Evolutionary conservation across 2,888 invertebrate genomes (phyloP).

Genomic region (Rhaphigaster nebulosa): DNA sequence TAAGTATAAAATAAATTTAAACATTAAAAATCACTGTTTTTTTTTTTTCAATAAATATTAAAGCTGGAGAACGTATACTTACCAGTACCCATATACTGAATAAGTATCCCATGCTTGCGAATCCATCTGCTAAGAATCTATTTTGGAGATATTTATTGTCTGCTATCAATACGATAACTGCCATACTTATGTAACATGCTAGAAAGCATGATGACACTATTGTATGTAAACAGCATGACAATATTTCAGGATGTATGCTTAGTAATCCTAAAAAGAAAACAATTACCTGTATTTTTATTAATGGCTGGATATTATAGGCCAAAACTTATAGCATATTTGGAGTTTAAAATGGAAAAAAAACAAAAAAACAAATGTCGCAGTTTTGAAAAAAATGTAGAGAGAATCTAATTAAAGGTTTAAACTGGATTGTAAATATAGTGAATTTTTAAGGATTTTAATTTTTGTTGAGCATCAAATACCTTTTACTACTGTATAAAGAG

Average conservation of each 20-base stretch:
- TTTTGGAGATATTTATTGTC: not conserved
- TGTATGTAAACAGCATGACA: not conserved
- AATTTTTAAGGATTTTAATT: too few relatives aligned
- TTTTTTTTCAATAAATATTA: not conserved
- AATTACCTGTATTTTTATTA: not conserved
- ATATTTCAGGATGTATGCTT: not conserved
- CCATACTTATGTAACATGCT: not conserved
- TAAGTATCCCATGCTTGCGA: not conserved
- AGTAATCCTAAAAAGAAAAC: constrained; percentile 17
- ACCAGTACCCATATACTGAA: constrained; percentile 10
- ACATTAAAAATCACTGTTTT: not conserved
- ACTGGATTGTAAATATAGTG: too few relatives aligned
- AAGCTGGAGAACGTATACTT: not conserved
- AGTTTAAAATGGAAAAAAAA: too few relatives aligned
- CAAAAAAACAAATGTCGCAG: too few relatives aligned
- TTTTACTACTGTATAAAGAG: too few relatives aligned
- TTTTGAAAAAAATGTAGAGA: too few relatives aligned
- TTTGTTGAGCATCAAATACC: too few relatives aligned
- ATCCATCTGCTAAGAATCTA: not conserved
- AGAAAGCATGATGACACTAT: not conserved
- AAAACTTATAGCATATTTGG: too few relatives aligned
- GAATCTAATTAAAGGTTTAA: too few relatives aligned
- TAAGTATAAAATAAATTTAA: not conserved
- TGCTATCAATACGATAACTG: not conserved
- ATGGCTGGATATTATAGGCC: too few relatives aligned